phyloP scores from a whole-genome alignment of 2,797 vertebrate genomes.

The Meda fulgida region DNA sequence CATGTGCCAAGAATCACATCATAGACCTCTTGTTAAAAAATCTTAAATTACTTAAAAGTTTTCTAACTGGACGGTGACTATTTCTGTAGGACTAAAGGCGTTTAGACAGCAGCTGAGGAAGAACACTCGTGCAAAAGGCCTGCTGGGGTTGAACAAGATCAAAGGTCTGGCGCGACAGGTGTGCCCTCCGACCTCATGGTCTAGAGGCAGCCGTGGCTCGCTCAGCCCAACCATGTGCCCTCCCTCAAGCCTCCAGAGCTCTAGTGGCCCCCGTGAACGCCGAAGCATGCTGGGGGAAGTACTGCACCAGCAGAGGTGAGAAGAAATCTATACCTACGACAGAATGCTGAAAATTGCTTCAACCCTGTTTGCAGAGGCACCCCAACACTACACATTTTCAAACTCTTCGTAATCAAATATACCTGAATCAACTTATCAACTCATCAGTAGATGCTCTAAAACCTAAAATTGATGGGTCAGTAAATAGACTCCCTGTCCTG shows the following conservation, averaged over 20 bases:
- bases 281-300: conserved; percentile 90
- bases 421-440: not conserved
- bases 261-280: conserved; percentile 69
- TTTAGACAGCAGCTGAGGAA: conserved; percentile 96
- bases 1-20: not conserved
- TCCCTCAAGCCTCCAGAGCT: conserved; percentile 66
- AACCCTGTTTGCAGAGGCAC: not conserved
- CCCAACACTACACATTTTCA: not conserved
- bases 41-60: not conserved
- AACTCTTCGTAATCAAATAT: not conserved
- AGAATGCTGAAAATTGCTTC: not conserved
- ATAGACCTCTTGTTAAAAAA: not conserved
- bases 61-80: not conserved
- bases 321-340: not conserved
- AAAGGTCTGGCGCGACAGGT: conserved; percentile 91
- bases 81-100: conserved; percentile 88
- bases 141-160: conserved; percentile 95
- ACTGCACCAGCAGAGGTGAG: conserved; percentile 92
- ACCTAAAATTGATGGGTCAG: not conserved
- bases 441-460: not conserved
- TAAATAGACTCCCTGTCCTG: not conserved
- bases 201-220: conserved; percentile 83
- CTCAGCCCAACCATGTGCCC: conserved; percentile 79
- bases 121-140: conserved; percentile 89
- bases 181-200: conserved; percentile 81